Conservation (phyloP, 2,888 invertebrate species). For the Salticus scenicus region DNA sequence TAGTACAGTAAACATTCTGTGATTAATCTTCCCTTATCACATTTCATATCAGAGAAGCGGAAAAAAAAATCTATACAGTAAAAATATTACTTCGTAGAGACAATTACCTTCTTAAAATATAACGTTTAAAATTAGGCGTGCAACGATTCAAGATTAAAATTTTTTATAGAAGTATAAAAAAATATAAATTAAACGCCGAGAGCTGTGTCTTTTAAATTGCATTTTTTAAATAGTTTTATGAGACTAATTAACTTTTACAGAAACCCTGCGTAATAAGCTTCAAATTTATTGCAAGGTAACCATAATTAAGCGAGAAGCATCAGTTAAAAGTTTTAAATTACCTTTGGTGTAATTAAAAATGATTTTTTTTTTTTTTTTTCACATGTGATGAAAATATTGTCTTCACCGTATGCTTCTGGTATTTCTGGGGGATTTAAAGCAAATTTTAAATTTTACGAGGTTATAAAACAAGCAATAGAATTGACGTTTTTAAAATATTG, state of each 20-base stretch:
- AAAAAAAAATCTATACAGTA: no score
- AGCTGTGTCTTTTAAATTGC: neutral
- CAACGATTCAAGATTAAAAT: neutral
- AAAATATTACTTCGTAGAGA: no score
- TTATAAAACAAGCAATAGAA: no score
- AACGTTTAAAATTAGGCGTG: neutral
- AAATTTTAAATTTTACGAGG: no score
- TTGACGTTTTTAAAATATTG: no score
- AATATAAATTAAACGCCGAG: neutral
- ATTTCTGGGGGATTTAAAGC: no score
- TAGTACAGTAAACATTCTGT: no score
- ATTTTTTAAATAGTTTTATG: slow-evolving; percentile 4
- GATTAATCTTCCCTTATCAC: no score
- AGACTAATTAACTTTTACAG: neutral
- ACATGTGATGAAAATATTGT: neutral
- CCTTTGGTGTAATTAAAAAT: neutral
- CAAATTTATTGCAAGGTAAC: neutral
- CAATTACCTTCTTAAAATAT: neutral
- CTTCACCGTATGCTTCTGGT: neutral
- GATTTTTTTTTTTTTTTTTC: neutral
- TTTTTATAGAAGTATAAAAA: neutral
- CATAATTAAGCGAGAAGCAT: neutral
- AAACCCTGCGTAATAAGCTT: neutral
- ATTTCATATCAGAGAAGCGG: no score
- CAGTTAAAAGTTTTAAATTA: neutral